These are phyloP conservation scores for Ceratina australensis DNA, from an alignment of 1,140 invertebrate species.

Conservation along the genomic window DNA sequence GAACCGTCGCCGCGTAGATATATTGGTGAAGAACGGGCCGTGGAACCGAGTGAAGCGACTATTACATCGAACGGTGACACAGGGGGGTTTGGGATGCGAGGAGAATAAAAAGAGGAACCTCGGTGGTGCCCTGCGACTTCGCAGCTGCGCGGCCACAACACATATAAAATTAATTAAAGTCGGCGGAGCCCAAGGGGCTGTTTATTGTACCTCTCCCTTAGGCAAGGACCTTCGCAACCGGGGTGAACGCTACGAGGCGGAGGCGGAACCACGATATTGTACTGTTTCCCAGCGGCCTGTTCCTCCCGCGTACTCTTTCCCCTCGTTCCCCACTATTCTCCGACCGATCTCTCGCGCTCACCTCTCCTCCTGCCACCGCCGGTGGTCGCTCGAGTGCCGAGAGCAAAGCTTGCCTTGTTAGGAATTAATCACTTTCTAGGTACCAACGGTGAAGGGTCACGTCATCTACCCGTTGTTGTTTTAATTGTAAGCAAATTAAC, in stretches of 20 bases:
- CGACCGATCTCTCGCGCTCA: slow-evolving; percentile 17
- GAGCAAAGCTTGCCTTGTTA: slow-evolving; percentile 72
- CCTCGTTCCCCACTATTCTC: slow-evolving; percentile 10
- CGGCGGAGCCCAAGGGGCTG: slow-evolving; percentile 56
- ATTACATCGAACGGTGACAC: background rate
- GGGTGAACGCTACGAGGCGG: slow-evolving; percentile 1
- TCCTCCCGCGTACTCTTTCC: background rate
- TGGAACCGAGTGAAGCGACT: slow-evolving; percentile 7
- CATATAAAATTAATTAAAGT: slow-evolving; percentile 78
- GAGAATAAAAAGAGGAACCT: slow-evolving; percentile 31
- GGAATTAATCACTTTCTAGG: slow-evolving; percentile 74
- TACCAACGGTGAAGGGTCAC: slow-evolving; percentile 41
- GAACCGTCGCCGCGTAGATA: background rate
- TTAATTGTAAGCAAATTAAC: slow-evolving; percentile 73
- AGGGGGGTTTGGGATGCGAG: background rate
- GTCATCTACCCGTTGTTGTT: slow-evolving; percentile 63
- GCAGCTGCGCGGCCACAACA: slow-evolving; percentile 49
- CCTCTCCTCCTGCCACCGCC: slow-evolving; percentile 1
- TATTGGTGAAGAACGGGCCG: slow-evolving; percentile 5
- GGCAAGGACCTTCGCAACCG: background rate
- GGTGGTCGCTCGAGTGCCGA: slow-evolving; percentile 66
- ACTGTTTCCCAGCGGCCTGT: slow-evolving; percentile 38
- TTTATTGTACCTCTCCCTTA: slow-evolving; percentile 58
- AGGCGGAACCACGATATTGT: slow-evolving; percentile 56
- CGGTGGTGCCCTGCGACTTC: slow-evolving; percentile 58